These are phyloP conservation scores for Crotophaga sulcirostris DNA, from an alignment of 2,113 vertebrate species.

Conservation along the genomic window DNA sequence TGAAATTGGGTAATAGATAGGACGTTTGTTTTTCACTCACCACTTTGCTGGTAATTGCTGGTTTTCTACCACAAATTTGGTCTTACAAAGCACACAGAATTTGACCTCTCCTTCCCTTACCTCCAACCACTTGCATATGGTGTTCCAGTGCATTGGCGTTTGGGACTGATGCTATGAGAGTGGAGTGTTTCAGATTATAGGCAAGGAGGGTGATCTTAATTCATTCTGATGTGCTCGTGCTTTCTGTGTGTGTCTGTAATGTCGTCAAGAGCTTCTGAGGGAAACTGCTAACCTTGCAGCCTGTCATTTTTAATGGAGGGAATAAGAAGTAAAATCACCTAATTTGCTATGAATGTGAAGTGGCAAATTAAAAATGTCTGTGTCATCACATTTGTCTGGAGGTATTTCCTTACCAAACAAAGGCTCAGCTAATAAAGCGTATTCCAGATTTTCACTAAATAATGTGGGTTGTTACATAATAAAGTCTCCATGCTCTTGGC, in stretches of 20 bases:
- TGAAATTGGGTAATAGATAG: slow-evolving; percentile 50
- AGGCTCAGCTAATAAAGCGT: slow-evolving; percentile 22
- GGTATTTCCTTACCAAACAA: slow-evolving; percentile 64
- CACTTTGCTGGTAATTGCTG: slow-evolving; percentile 39
- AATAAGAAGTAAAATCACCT: slow-evolving; percentile 40
- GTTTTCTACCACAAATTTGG: slow-evolving; percentile 46
- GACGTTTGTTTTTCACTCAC: slow-evolving; percentile 43
- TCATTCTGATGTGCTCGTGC: slow-evolving; percentile 56
- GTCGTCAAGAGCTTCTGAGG: slow-evolving; percentile 62
- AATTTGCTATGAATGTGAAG: slow-evolving; percentile 53
- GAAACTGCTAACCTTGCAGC: slow-evolving; percentile 62
- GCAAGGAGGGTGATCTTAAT: slow-evolving; percentile 60
- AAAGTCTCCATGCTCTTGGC: slow-evolving; percentile 24
- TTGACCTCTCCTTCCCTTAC: slow-evolving; percentile 31
- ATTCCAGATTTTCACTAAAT: slow-evolving; percentile 56
- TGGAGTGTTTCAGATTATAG: slow-evolving; percentile 59
- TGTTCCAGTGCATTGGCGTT: slow-evolving; percentile 5
- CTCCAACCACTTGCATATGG: slow-evolving; percentile 32
- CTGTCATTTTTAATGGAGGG: slow-evolving; percentile 57
- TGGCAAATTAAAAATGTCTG: slow-evolving; percentile 66
- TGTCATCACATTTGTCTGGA: slow-evolving; percentile 65
- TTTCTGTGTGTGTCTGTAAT: slow-evolving; percentile 50
- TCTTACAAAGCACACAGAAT: background rate
- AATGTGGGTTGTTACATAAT: slow-evolving; percentile 55
- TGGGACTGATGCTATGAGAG: slow-evolving; percentile 22